Evolutionary conservation across 2,888 invertebrate species (phyloP), one percentile per base, ranked within the genome.

Genomic region (Clusia tigrina): DNA sequence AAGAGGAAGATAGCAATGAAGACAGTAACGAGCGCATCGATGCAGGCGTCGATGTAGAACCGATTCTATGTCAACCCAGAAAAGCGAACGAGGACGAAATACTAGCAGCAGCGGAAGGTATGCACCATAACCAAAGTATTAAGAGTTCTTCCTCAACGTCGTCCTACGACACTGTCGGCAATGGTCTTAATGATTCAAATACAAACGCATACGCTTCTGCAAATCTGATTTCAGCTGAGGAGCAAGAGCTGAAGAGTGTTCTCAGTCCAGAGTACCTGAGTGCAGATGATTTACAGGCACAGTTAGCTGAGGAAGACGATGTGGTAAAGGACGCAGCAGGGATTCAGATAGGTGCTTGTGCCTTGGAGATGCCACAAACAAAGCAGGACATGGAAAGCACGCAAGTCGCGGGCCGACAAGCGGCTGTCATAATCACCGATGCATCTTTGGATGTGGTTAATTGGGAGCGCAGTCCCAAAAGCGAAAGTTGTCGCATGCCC

Each of bases 341-440:
- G 20, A n/a, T n/a, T n/a, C 15, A 42, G n/a, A 9, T 32, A 12
- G 32, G 32, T 32, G 15, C 12, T 24, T 52, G 52, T 20, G 5
- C 52, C 2, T 52, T 52, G 52, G 52, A 48, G 10, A 32, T 3
- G 32, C n/a, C 5, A 32, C 32, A 32, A 24, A 25, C 17, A 10
- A 23, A 18, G 10, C 42, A 5, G 23, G 38, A 32, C 17, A 18
- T 37, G 37, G 20, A 42, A 42, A 42, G n/a, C 3, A 10, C 9
- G n/a, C 42, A 42, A 42, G n/a, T n/a, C 3, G n/a, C 42, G 12
- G 48, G 5, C 2, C 38, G 17, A 25, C 84, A 82, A 56, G 85
- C 84, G 67, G 54, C n/a, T 5, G 90, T 91, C 1, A 90, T 91
- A 65, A 87, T 91, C 9, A 91, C 91, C 0, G 89, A 91, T 74